Evolutionary conservation across 2,113 vertebrate species (phyloP).

Genomic region (Pionites leucogaster): DNA sequence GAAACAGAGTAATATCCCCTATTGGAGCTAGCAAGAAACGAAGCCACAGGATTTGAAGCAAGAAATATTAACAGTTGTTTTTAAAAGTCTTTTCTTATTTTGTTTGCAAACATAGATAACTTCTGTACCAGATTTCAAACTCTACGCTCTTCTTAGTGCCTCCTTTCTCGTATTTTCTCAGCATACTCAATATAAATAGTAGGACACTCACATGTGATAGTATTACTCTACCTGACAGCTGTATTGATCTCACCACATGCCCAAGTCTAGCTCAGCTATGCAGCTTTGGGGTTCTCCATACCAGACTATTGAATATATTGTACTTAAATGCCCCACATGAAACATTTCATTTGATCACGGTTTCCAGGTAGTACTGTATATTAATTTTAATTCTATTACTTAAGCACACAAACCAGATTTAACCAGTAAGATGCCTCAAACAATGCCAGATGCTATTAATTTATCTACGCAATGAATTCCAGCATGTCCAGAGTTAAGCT

Average conservation of each 20-base stretch:
- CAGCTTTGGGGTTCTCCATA: not conserved
- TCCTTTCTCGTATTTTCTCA: not conserved
- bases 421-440: conserved; percentile 8
- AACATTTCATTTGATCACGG: not conserved
- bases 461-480: not conserved
- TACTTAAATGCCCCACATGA: not conserved
- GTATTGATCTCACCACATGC: not conserved
- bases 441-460: not conserved
- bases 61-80: not conserved
- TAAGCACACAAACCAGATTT: not conserved
- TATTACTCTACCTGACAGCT: not conserved
- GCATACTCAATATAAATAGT: not conserved
- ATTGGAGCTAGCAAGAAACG: not conserved
- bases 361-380: not conserved
- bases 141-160: not conserved
- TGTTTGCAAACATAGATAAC: not conserved
- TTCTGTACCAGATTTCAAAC: not conserved
- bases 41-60: not conserved
- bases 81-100: not conserved
- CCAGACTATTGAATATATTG: not conserved
- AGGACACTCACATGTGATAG: not conserved
- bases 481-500: not conserved
- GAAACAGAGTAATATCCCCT: not conserved
- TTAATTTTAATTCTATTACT: not conserved
- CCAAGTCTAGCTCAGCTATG: not conserved